Base-by-base conservation (phyloP, 2,888 invertebrate species). In the Cheilosia urbana region DNA sequence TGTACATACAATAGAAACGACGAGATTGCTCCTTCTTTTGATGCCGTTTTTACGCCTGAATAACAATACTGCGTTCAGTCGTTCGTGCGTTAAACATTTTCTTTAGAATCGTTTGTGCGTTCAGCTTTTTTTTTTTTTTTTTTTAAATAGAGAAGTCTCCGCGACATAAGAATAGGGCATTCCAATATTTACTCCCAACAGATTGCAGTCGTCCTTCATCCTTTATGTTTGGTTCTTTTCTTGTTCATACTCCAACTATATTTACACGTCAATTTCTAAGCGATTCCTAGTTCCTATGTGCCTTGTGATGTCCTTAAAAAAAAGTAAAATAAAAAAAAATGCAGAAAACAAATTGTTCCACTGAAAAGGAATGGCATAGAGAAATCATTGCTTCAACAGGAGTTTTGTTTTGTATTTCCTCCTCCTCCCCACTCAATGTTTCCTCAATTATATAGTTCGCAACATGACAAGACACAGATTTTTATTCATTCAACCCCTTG, bases 401-500 rank as follows among this genome's bases (percentile, higher is more conserved):
- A 65, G 19, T 42, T 34, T 34, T 60, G 51, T 58, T 34, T 21
- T 17, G 4, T 15, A 17, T 60, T 66, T 45, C 9, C 11, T 15
- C 37, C 37, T 11, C 30, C 11, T 6, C 7, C 24, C 15, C 2
- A 6, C 7, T 24, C 6, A 27, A 7, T 6, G 7, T 6, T 27
- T 65, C 15, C 45, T 40, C 27, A 60, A 47, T 55, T 55, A 63
- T 68, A 63, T 80, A 80, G 68, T 80, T 80, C 68, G 68, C 80
- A 75, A 75, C 73, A 73, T 80, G 73, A 80, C 80, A 80, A 75
- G 68, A 75, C 75, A 55, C 75, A 55, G 68, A 75, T 68, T 80
- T 75, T 63, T 68, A 68, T 75, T 80, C 75, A 68, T 80, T 68
- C 80, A 80, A 72, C 66, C 71, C 49, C 34, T 80, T 55, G 45